Conservation (phyloP, 2,113 vertebrate species). For the Ursus arctos region DNA sequence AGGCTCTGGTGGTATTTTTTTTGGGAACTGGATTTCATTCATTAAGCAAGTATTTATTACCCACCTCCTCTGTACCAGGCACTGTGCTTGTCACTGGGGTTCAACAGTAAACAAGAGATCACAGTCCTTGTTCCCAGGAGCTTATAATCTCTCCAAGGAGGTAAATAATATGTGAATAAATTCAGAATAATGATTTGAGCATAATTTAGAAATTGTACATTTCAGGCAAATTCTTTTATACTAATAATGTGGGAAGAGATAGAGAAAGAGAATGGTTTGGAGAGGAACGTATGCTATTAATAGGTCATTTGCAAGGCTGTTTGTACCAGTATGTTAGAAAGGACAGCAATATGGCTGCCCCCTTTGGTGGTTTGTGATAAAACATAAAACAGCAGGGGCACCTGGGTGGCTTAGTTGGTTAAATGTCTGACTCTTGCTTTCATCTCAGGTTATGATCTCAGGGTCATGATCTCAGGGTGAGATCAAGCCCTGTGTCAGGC, state of each 20-base stretch:
- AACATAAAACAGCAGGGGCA: background rate
- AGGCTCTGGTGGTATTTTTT: constrained; percentile 26
- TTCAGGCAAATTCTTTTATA: background rate
- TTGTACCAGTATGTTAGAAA: background rate
- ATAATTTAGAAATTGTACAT: background rate
- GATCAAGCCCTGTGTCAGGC: background rate
- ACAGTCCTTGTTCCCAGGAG: background rate
- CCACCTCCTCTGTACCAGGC: background rate
- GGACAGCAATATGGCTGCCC: background rate
- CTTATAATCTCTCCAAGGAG: background rate
- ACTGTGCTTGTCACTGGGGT: background rate
- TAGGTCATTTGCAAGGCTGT: background rate
- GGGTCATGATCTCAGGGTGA: background rate
- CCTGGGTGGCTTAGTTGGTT: background rate
- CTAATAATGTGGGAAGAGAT: background rate
- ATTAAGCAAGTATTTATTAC: background rate
- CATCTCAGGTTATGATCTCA: background rate
- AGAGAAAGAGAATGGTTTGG: background rate
- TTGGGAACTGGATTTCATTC: background rate
- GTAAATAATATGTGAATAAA: background rate
- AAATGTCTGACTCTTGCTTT: background rate
- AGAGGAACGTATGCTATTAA: background rate
- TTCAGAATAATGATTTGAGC: background rate
- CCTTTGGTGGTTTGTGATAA: background rate
- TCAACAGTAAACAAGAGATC: background rate